A percentile compares a stretch with the other conserved stretches of the same genome.
phyloP scores from a whole-genome alignment of 2,797 vertebrate genomes.

The Limnodromus scolopaceus region DNA sequence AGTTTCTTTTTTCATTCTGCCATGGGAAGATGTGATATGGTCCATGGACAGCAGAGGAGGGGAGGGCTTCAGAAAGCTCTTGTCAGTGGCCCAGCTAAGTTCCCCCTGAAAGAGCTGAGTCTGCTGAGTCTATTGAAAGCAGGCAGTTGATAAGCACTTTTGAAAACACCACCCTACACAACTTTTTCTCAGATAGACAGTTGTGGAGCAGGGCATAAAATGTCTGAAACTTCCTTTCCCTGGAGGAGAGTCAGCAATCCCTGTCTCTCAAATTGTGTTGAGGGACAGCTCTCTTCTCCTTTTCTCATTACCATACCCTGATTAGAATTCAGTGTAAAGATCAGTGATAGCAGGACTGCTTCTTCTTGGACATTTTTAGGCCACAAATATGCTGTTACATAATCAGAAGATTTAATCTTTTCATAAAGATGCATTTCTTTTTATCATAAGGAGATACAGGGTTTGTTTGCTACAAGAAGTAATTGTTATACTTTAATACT shows the following conservation, averaged over 20 bases:
- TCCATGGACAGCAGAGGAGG: not conserved
- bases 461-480: slow-evolving; percentile 4
- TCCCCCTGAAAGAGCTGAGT: not conserved
- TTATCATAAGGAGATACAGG: slow-evolving; percentile 4
- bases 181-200: not conserved
- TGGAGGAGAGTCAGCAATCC: not conserved
- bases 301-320: not conserved
- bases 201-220: not conserved
- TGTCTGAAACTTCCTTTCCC: not conserved
- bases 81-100: not conserved
- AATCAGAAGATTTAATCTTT: slow-evolving; percentile 46
- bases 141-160: not conserved
- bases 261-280: not conserved
- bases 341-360: not conserved
- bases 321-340: slow-evolving; percentile 47
- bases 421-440: slow-evolving; percentile 34
- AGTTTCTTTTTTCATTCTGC: not conserved
- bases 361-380: slow-evolving; percentile 31
- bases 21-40: not conserved
- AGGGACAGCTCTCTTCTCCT: not conserved
- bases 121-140: not conserved
- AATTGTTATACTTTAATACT: slow-evolving; percentile 32
- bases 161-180: not conserved
- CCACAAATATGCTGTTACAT: slow-evolving; percentile 9
- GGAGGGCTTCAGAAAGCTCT: not conserved